Base-by-base conservation (phyloP, 2,888 invertebrate genomes). In the Plusia festucae region DNA sequence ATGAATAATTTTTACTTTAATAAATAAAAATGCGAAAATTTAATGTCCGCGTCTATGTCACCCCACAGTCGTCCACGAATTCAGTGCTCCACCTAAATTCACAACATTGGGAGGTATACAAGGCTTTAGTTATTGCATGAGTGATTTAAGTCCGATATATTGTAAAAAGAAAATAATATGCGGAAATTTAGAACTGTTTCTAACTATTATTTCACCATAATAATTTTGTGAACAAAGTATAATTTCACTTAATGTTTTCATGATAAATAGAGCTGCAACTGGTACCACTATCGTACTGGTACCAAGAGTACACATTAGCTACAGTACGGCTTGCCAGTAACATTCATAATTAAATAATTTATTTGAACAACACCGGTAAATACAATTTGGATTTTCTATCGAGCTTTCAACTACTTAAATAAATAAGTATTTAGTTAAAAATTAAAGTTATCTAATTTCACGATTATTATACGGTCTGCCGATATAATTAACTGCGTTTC, bases 371-470 rank as follows among this genome's bases (percentile, higher is more conserved):
- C 40, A n/a, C 40, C 40, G 40, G 40, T n/a, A 40, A 40, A 40
- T 9, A 20, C 46, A 49, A 11, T 20, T 49, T 49, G 11, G 20
- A 18, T 11, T 18, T 49, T 49, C 20, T 20, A 49, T 20, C 20
- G 9, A 49, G 46, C 46, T 49, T 49, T 49, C 20, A 49, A 49
- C 46, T 49, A 49, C 18, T 49, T 49, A 49, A 2, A 49, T 49
- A 49, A 20, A 49, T 18, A n/a, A n/a, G n/a, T n/a, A n/a, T n/a
- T n/a, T n/a, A 49, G 11, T 40, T 11, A 11, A 49, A 46, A 49
- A 49, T 18, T 49, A 49, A 20, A 49, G 46, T 49, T 49, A 49
- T 20, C 46, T 49, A 49, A 49, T 49, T 49, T 49, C 46, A 20
- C 46, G 46, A 20, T 49, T 49, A 49, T 49, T 49, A 49, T 18